Base-by-base conservation (phyloP, 2,888 invertebrate genomes). In the Cephalotes varians region DNA sequence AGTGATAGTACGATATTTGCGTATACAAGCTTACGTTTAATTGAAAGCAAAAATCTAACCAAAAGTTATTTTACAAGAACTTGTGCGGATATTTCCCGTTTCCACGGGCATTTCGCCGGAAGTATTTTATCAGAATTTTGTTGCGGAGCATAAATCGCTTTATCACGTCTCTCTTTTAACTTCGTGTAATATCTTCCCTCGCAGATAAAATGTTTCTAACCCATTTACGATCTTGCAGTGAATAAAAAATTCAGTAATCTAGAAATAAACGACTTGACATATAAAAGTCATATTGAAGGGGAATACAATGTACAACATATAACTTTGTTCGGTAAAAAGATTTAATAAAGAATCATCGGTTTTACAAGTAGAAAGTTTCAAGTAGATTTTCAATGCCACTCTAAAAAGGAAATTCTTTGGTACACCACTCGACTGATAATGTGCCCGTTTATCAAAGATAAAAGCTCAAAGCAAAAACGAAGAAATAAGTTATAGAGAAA, bases 71-170 rank as follows among this genome's bases (percentile, higher is more conserved):
- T 34, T 21, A 49, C 25, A 18, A 25, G 12, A 62, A 64, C 25
- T 37, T 51, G 15, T 15, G 18, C n/a, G 15, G 9, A 9, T 10
- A 18, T 34, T 15, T 64, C 15, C 1, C 15, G 31, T 51, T 76
- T 28, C n/a, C 64, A 10, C 62, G 28, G 28, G n/a, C 25, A 51
- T 64, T 51, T 64, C 51, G 37, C 51, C 65, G 62, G 21, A 65
- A 51, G 51, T 37, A 51, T 76, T 64, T 76, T 76, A 74, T 51
- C 51, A 60, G 73, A 62, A 60, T 60, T 47, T 74, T 21, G 58
- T 49, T 49, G 9, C 47, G n/a, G 6, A 60, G 58, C 18, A 34
- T 37, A 51, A n/a, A 76, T 47, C 37, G 31, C 51, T 74, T 74
- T n/a, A 49, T 31, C 74, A 62, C 25, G 37, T 28, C n/a, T 62